Evolutionary conservation across 2,888 invertebrate genomes (phyloP).

Genomic region (Seira sanloemensis): DNA sequence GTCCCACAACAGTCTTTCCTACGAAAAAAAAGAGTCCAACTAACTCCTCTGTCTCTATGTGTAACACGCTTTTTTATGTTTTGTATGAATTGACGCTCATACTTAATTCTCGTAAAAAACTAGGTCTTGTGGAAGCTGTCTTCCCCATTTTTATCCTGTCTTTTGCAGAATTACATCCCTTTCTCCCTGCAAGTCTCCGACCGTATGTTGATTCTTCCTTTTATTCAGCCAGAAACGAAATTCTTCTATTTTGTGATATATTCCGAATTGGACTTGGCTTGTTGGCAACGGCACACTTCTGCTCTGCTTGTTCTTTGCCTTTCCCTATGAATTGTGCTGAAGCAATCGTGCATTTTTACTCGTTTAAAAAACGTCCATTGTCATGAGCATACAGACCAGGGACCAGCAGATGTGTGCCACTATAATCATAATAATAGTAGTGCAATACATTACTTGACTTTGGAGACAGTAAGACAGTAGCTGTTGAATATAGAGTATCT

Average conservation of each 20-base stretch:
- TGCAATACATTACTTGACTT: slow-evolving; percentile 22
- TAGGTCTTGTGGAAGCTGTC: slow-evolving; percentile 41
- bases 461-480: not conserved
- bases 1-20: slow-evolving; percentile 31
- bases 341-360: slow-evolving; percentile 43
- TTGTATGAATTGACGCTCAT: slow-evolving; percentile 11
- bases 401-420: slow-evolving; percentile 54
- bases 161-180: slow-evolving; percentile 37
- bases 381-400: slow-evolving; percentile 43
- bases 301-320: slow-evolving; percentile 14
- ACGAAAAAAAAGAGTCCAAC: slow-evolving; percentile 21
- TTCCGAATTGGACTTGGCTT: slow-evolving; percentile 7
- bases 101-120: slow-evolving; percentile 9
- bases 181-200: not conserved
- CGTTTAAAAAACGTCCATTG: slow-evolving; percentile 49
- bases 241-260: slow-evolving; percentile 15
- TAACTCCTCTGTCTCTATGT: not conserved
- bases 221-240: slow-evolving; percentile 2
- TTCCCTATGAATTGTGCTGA: not conserved
- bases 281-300: slow-evolving; percentile 47
- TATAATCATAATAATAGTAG: slow-evolving; percentile 48
- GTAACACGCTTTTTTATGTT: slow-evolving; percentile 3
- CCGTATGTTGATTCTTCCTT: not conserved
- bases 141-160: slow-evolving; percentile 44
- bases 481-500: not conserved